Evolutionary conservation across 2,113 vertebrate genomes (phyloP).

Genomic region (Indicator indicator): DNA sequence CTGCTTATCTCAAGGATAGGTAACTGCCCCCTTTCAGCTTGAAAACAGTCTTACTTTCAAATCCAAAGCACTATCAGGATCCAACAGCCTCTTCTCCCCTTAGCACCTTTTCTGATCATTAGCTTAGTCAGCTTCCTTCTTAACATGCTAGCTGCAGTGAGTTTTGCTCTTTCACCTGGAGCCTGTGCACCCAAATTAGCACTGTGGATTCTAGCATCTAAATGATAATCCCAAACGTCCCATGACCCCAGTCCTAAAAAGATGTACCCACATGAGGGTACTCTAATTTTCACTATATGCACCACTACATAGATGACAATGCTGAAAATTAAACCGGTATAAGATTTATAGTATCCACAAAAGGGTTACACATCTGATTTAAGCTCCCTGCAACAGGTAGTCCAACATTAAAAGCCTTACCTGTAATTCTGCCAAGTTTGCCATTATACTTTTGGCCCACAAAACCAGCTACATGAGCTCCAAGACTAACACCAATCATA

Average conservation of each 20-base stretch:
- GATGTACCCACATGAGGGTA: too few species aligned
- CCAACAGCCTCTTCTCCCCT: background rate
- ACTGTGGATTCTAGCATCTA: too few species aligned
- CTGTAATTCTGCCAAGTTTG: slow-evolving; percentile 92
- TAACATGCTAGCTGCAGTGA: background rate
- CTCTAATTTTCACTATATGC: too few species aligned
- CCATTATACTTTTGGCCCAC: slow-evolving; percentile 89
- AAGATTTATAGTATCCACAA: too few species aligned
- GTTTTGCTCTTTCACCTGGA: too few species aligned
- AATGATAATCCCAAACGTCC: too few species aligned
- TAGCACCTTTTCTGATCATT: background rate
- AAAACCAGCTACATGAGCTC: slow-evolving; percentile 94
- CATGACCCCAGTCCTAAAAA: too few species aligned
- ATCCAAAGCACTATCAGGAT: background rate
- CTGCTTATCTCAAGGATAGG: background rate
- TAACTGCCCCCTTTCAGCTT: background rate
- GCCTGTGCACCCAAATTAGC: too few species aligned
- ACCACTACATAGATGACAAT: too few species aligned
- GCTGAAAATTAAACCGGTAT: too few species aligned
- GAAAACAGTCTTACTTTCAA: background rate
- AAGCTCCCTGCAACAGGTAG: background rate
- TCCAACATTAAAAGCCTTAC: slow-evolving; percentile 68
- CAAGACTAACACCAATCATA: slow-evolving; percentile 92
- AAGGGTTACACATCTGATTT: too few species aligned
- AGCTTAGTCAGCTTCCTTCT: background rate